These are phyloP conservation scores for Lamellibrachia columna DNA, from an alignment of 2,888 invertebrate species.

Conservation along the genomic window DNA sequence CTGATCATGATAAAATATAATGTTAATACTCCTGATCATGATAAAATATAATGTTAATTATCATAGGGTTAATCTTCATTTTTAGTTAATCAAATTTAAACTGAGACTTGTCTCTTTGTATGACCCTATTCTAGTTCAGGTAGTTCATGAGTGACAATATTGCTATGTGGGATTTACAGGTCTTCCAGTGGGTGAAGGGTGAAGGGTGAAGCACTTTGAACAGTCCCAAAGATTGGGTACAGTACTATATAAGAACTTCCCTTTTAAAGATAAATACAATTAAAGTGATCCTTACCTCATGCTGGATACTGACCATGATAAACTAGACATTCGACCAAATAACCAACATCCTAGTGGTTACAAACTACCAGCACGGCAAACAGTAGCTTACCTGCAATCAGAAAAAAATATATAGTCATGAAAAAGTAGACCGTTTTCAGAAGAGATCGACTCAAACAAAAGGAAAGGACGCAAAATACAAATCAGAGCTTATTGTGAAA, in stretches of 20 bases:
- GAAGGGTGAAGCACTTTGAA: too few species aligned
- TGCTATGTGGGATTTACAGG: neutral
- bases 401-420: neutral
- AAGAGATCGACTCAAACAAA: neutral
- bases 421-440: neutral
- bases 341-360: neutral
- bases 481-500: neutral
- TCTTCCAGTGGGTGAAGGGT: too few species aligned
- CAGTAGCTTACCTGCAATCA: conserved; percentile 6
- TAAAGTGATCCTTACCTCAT: neutral
- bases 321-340: neutral
- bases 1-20: neutral
- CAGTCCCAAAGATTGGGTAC: too few species aligned
- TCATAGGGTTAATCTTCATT: neutral
- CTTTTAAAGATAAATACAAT: neutral
- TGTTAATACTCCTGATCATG: neutral
- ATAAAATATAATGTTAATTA: neutral
- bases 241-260: too few species aligned
- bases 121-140: neutral
- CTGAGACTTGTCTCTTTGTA: neutral
- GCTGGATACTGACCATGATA: neutral
- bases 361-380: neutral
- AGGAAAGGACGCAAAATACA: neutral
- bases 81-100: neutral
- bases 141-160: neutral